Conservation (phyloP, 2,888 invertebrate genomes). For the Polietes domitor region DNA sequence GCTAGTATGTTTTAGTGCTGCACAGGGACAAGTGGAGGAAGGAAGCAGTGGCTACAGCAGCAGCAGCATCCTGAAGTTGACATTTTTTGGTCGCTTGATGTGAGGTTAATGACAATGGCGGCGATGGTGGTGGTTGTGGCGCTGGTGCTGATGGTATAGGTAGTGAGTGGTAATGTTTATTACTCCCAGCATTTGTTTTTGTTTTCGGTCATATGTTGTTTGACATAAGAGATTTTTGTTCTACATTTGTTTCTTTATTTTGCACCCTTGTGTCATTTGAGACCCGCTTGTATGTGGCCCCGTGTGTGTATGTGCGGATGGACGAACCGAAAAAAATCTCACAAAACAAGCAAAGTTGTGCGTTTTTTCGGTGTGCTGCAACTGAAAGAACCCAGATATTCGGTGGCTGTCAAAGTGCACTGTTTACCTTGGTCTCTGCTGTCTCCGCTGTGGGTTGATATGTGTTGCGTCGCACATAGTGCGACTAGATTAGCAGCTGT, state of each 20-base stretch:
- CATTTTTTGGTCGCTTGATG: not conserved
- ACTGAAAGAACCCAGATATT: constrained; percentile 31
- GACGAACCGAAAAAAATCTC: not conserved
- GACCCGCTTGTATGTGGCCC: not conserved
- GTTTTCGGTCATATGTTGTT: constrained; percentile 13
- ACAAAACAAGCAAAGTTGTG: constrained; percentile 2
- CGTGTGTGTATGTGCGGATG: not conserved
- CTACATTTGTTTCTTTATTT: constrained; percentile 23
- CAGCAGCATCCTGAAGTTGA: not conserved
- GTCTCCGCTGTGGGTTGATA: not conserved
- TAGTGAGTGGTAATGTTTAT: not conserved
- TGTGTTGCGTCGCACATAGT: not conserved
- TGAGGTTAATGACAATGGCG: not conserved
- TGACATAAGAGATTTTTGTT: constrained; percentile 45
- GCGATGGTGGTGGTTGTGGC: constrained; percentile 24
- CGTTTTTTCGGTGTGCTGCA: constrained; percentile 26
- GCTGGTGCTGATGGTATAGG: not conserved
- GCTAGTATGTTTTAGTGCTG: no score
- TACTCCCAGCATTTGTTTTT: not conserved
- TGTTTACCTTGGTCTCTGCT: not conserved
- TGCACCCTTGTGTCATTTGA: constrained; percentile 34
- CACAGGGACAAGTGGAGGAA: no score
- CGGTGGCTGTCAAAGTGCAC: constrained; percentile 51
- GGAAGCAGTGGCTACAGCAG: not conserved
- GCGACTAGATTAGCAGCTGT: constrained; percentile 66